Percentiles rank a stretch among this genome's conserved stretches.
Evolutionary conservation across 2,797 vertebrate species (phyloP).

Genomic region (Acanthornis magna): DNA sequence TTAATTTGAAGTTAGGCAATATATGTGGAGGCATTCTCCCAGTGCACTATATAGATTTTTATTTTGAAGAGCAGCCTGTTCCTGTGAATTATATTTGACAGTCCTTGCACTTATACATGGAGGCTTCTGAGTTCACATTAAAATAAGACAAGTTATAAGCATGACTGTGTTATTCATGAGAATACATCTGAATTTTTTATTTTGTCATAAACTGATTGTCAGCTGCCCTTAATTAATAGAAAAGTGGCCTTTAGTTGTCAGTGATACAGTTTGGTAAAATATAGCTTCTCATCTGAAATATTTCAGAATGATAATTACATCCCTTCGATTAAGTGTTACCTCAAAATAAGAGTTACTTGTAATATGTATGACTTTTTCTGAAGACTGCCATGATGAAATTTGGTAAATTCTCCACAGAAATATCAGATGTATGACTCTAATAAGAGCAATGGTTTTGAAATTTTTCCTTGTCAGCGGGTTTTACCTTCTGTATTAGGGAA

Average conservation of each 20-base stretch:
- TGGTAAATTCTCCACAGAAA: background rate
- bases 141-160: background rate
- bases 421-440: background rate
- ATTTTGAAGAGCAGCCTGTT: background rate
- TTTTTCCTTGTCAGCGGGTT: background rate
- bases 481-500: background rate
- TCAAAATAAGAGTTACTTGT: background rate
- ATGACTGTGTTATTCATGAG: background rate
- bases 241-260: background rate
- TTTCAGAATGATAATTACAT: background rate
- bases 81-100: background rate
- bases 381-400: background rate
- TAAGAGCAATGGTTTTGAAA: background rate
- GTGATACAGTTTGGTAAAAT: background rate
- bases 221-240: background rate
- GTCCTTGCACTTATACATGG: background rate
- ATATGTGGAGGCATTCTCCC: background rate
- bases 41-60: background rate
- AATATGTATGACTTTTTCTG: background rate
- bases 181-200: background rate
- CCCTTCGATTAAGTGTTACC: background rate
- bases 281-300: background rate
- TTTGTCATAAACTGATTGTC: background rate
- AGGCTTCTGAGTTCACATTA: background rate
- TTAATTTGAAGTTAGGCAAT: background rate